phyloP scores from a whole-genome alignment of 2,797 vertebrate genomes.

The Ispidina lecontei region DNA sequence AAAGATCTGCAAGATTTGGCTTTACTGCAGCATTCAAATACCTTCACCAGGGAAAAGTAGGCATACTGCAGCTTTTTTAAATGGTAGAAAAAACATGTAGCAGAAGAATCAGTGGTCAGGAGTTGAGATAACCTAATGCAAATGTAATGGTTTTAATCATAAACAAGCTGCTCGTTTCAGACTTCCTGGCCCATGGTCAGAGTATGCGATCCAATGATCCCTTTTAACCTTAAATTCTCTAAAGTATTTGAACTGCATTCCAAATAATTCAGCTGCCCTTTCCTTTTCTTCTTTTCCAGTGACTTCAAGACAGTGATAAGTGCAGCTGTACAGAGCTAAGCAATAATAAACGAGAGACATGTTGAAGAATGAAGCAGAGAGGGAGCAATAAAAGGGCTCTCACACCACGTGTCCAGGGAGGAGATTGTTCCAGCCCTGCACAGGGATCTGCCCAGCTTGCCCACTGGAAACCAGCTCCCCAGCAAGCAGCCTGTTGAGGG shows the following conservation, averaged over 20 bases:
- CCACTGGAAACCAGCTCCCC: rapidly evolving
- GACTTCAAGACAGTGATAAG: background rate
- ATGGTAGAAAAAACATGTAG: background rate
- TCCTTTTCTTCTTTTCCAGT: background rate
- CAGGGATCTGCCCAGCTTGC: background rate
- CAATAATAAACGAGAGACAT: background rate
- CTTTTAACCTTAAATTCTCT: background rate
- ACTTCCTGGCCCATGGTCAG: background rate
- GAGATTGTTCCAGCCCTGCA: background rate
- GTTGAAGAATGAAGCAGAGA: background rate
- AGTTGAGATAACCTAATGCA: background rate
- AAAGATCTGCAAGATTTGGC: background rate
- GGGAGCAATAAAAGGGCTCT: background rate
- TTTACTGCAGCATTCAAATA: background rate
- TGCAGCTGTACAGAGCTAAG: background rate
- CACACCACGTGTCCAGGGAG: rapidly evolving
- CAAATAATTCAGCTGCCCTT: background rate
- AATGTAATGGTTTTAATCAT: background rate
- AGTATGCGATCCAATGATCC: background rate
- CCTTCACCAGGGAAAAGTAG: background rate
- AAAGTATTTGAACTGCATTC: background rate
- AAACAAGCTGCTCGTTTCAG: background rate
- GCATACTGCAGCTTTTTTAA: background rate
- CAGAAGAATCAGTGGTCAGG: background rate
- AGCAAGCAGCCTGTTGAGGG: rapidly evolving